Conservation (phyloP, 2,888 invertebrate genomes). For the Camponotus fellah region DNA sequence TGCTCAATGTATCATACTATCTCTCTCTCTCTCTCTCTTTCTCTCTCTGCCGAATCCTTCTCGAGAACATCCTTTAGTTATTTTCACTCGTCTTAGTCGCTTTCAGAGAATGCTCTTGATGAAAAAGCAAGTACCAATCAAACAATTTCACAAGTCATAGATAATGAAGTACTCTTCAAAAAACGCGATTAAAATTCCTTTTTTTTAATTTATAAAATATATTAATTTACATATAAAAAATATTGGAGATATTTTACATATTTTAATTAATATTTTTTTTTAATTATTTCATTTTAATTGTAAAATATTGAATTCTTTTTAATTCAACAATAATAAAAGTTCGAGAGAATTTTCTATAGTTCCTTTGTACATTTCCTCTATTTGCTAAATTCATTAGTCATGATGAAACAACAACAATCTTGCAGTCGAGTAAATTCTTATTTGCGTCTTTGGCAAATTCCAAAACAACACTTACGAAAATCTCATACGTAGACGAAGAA, state of each 20-base stretch:
- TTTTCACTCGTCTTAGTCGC: neutral
- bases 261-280: neutral
- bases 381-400: neutral
- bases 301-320: neutral
- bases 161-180: neutral
- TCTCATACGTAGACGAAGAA: slow-evolving; percentile 3
- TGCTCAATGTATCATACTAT: slow-evolving; percentile 14
- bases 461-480: slow-evolving; percentile 36
- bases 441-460: slow-evolving; percentile 33
- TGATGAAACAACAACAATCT: neutral
- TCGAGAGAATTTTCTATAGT: neutral
- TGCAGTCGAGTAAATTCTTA: slow-evolving; percentile 17
- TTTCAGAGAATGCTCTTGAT: neutral
- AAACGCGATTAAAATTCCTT: neutral
- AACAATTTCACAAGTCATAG: neutral
- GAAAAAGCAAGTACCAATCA: neutral
- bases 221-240: neutral
- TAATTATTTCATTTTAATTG: neutral
- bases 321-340: neutral
- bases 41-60: neutral
- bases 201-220: neutral
- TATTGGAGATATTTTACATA: neutral
- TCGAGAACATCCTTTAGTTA: neutral
- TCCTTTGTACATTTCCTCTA: neutral
- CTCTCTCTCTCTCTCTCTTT: neutral